Evolutionary conservation across 2,888 invertebrate species (phyloP), one percentile per base, ranked within the genome.

Genomic region (Drosophila gaucha): DNA sequence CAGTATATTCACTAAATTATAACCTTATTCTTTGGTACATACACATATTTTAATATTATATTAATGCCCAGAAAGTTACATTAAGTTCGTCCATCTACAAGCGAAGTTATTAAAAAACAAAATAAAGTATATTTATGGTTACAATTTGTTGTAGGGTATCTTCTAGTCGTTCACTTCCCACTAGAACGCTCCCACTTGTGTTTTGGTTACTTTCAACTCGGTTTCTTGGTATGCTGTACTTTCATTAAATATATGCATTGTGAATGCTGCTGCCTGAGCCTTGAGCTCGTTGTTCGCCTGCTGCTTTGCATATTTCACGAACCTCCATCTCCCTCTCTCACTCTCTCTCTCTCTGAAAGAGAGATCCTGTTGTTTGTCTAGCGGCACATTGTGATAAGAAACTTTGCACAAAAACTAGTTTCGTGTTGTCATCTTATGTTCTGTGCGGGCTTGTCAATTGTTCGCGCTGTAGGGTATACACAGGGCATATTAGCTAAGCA

Each of bases 191-290:
- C 6, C 14, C 30, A 2, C 2, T 10, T 20, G 30, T 8, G n/a
- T 8, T 46, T 26, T 18, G 28, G 22, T 30, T 26, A 31, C 60
- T 60, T 26, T 31, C 31, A 54, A 56, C 72, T 83, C 50, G 55
- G 68, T 69, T 69, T 46, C 36, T 63, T 62, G 55, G 68, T 28
- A 51, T 38, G 35, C 28, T 58, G 67, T 67, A 86, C 72, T 87
- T 87, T 84, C 87, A 87, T 84, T 84, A 84, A 85, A 87, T 78
- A 73, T 75, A 66, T 76, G 82, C 78, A 80, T 80, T 86, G 77
- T 84, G 55, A 70, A 74, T 67, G 76, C 41, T 68, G 46, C 55
- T 75, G 49, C 57, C 41, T 67, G 74, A 46, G 66, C 62, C 65
- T 69, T 75, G 64, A 67, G 56, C 33, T 31, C 33, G 6, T 35